phyloP scores from a whole-genome alignment of 1,140 invertebrate genomes.

The Halyomorpha halys region DNA sequence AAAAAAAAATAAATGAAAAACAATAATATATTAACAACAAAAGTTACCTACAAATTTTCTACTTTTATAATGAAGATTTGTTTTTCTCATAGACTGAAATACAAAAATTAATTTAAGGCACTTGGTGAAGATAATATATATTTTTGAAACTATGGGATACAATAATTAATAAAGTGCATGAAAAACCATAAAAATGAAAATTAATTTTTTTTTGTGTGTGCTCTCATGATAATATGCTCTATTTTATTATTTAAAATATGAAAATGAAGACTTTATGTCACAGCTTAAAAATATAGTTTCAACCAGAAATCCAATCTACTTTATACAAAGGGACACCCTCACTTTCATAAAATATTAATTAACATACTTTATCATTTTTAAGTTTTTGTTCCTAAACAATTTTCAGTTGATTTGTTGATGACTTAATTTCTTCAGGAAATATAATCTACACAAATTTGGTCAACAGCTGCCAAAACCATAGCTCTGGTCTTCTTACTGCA shows the following conservation, averaged over 20 bases:
- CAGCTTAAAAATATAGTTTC: neutral
- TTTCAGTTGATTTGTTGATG: too few relatives aligned
- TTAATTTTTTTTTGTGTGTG: neutral
- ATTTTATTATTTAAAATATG: neutral
- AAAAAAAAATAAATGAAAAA: neutral
- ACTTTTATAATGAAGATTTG: neutral
- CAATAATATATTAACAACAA: slow-evolving; percentile 2
- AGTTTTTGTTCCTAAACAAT: too few relatives aligned
- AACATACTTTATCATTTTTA: too few relatives aligned
- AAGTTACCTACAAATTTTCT: neutral
- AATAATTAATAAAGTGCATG: neutral
- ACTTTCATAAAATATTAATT: too few relatives aligned
- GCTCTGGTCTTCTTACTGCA: slow-evolving; percentile 1
- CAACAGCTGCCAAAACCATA: slow-evolving; percentile 11
- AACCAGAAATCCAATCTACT: neutral
- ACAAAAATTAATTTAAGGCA: slow-evolving; percentile 9
- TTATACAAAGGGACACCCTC: neutral
- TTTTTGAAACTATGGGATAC: too few relatives aligned
- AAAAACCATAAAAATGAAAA: neutral
- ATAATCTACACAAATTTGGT: slow-evolving; percentile 14
- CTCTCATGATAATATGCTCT: neutral
- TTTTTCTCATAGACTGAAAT: slow-evolving; percentile 1
- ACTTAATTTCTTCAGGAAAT: slow-evolving; percentile 2
- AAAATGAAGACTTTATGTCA: neutral
- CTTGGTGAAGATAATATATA: slow-evolving; percentile 3